A percentile compares a stretch with the other conserved stretches of the same genome.
Conservation (phyloP, 2,797 vertebrate species). For the Mormyrus hasselquistii region DNA sequence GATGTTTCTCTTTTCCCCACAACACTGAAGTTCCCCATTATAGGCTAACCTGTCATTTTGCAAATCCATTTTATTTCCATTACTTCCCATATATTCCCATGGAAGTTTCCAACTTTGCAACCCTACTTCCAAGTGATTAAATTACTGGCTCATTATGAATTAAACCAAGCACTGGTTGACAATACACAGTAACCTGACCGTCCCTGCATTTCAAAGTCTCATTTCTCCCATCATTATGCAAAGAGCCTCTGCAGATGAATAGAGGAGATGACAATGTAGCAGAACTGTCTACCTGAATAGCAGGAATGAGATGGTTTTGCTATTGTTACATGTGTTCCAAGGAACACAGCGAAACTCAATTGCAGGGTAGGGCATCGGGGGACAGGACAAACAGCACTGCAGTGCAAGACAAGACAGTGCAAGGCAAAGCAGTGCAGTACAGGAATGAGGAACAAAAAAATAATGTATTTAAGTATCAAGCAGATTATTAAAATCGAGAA, state of each 20-base stretch:
- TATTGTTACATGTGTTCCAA: neutral
- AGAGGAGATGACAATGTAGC: neutral
- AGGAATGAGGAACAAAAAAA: neutral
- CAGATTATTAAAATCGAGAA: neutral
- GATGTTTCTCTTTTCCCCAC: neutral
- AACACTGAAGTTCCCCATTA: neutral
- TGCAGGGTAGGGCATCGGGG: neutral
- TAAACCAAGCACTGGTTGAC: neutral
- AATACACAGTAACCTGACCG: neutral
- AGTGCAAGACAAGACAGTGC: neutral
- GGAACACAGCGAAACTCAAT: neutral
- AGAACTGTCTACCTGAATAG: neutral
- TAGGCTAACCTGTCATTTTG: neutral
- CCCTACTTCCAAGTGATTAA: neutral
- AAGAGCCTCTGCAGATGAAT: neutral
- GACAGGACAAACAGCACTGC: neutral
- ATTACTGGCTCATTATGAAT: neutral
- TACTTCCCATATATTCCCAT: neutral
- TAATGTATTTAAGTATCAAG: neutral
- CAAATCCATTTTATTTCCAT: neutral
- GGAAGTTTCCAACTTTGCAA: neutral
- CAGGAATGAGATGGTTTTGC: neutral
- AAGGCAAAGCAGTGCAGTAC: neutral
- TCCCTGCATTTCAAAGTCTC: neutral
- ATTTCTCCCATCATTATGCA: neutral